Percentiles rank a stretch among this genome's conserved stretches.
These are phyloP conservation scores for Delphinapterus leucas DNA, from an alignment of 2,113 vertebrate genomes.

Conservation along the genomic window DNA sequence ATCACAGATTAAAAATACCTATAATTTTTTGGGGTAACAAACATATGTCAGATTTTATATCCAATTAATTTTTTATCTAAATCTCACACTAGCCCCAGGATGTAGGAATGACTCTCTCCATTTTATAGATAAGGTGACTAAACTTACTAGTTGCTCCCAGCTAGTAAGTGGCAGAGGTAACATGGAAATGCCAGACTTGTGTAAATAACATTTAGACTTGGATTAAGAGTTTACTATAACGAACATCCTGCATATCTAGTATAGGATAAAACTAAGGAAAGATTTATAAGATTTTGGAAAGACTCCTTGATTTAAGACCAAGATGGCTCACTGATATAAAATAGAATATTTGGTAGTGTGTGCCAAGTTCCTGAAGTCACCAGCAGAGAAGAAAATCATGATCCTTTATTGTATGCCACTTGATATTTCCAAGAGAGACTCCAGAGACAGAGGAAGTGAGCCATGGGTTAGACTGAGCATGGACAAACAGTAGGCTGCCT, in stretches of 20 bases:
- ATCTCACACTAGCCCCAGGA: neutral
- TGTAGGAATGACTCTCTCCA: neutral
- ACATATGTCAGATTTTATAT: neutral
- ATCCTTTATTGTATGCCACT: neutral
- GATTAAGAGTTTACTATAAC: neutral
- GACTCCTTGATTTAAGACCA: neutral
- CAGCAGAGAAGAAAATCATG: neutral
- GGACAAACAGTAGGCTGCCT: neutral
- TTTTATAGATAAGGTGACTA: neutral
- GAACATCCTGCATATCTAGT: neutral
- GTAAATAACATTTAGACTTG: neutral
- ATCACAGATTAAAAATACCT: neutral
- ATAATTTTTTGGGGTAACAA: neutral
- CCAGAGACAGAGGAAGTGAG: neutral
- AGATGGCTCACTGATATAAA: neutral
- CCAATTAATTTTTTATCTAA: neutral
- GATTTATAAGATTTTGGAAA: neutral
- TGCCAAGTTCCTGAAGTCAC: neutral
- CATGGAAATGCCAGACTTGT: neutral
- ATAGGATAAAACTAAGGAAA: neutral
- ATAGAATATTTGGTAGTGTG: neutral
- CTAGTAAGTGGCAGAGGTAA: neutral
- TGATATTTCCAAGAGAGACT: neutral
- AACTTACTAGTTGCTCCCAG: neutral
- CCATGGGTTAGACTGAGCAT: neutral